Evolutionary conservation across 23 tunicate species (phyloP).

Genomic region (Ascidia mentula): DNA sequence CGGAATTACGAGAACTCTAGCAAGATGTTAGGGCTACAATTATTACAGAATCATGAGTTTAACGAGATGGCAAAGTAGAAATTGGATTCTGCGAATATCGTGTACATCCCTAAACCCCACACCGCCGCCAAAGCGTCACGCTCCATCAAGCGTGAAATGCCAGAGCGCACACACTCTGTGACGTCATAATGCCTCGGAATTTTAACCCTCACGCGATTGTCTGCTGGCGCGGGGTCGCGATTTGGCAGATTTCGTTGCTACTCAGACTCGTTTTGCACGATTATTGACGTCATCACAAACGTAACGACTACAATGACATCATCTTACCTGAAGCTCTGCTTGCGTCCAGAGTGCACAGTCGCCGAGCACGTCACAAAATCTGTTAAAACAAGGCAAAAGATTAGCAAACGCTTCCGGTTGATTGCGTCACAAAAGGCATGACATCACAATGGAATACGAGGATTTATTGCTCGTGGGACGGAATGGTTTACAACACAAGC

Average conservation of each 20-base stretch:
- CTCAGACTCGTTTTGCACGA: too few species aligned
- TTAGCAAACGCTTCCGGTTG: neutral
- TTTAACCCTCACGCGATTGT: neutral
- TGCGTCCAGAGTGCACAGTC: conserved; percentile 14
- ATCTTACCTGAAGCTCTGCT: neutral
- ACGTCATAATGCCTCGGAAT: conserved; percentile 7
- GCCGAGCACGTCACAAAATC: conserved; percentile 73
- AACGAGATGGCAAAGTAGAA: too few species aligned
- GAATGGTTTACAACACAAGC: neutral
- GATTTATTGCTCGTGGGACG: neutral
- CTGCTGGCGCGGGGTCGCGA: neutral
- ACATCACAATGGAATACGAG: neutral
- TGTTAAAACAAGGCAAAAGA: conserved; percentile 26
- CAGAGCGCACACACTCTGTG: conserved; percentile 8
- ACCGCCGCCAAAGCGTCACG: neutral
- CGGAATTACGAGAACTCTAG: too few species aligned
- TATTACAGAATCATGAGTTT: too few species aligned
- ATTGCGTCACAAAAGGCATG: neutral
- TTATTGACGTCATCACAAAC: neutral
- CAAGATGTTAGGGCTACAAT: too few species aligned
- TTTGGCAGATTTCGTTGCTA: neutral
- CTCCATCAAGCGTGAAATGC: conserved; percentile 45
- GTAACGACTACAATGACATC: neutral
- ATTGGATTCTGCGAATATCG: too few species aligned
- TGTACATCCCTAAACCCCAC: too few species aligned